These are phyloP conservation scores for Arge pagana DNA, from an alignment of 2,888 invertebrate species.

Conservation along the genomic window DNA sequence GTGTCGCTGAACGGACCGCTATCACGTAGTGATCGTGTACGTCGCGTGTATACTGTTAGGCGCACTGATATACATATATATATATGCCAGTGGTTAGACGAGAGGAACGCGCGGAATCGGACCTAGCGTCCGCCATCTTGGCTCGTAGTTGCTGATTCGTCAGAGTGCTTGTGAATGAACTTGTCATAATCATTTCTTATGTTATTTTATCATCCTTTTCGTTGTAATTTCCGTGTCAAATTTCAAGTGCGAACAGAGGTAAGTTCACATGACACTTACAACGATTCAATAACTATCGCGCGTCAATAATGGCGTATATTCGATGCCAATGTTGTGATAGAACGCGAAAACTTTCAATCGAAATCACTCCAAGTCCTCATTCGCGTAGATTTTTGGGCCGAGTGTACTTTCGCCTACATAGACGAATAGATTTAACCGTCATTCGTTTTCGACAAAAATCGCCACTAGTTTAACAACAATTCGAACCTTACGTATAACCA, in stretches of 20 bases:
- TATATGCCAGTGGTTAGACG: constrained; percentile 10
- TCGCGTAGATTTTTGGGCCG: constrained; percentile 7
- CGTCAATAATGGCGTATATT: constrained; percentile 13
- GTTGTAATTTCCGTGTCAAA: constrained; percentile 39
- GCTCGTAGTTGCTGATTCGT: constrained; percentile 46
- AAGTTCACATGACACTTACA: constrained; percentile 29
- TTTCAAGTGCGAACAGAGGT: constrained; percentile 42
- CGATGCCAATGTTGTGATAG: constrained; percentile 11
- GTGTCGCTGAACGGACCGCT: too few relatives aligned
- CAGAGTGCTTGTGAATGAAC: constrained; percentile 52
- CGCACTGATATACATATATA: too few relatives aligned
- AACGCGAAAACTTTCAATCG: constrained; percentile 22
- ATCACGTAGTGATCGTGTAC: too few relatives aligned
- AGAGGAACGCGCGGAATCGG: constrained; percentile 7
- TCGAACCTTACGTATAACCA: constrained; percentile 8
- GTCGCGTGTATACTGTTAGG: too few relatives aligned
- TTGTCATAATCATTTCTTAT: constrained; percentile 50
- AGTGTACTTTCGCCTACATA: constrained; percentile 20
- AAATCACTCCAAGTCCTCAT: constrained; percentile 31
- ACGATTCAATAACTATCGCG: constrained; percentile 1
- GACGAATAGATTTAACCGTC: not conserved
- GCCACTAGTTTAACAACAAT: constrained; percentile 4
- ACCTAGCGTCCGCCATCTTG: constrained; percentile 46
- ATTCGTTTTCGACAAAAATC: constrained; percentile 3
- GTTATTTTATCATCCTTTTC: constrained; percentile 46